Conservation (phyloP, 1,140 invertebrate genomes). For the Drosophila malerkotliana region DNA sequence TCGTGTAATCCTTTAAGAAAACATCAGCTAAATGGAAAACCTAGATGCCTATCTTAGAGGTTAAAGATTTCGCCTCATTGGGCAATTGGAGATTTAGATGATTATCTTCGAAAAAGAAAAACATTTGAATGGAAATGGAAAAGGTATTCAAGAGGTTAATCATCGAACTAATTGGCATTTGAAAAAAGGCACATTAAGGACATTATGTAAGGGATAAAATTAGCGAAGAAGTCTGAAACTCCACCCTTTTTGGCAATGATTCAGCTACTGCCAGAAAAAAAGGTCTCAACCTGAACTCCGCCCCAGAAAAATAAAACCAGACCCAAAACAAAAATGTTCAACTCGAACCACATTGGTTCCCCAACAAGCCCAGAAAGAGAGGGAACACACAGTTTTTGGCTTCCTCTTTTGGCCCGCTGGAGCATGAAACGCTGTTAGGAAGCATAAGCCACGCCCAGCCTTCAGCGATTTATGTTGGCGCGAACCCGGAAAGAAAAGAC, state of each 20-base stretch:
- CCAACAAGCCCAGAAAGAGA: slow-evolving; percentile 50
- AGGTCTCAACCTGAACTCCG: slow-evolving; percentile 63
- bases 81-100: slow-evolving; percentile 39
- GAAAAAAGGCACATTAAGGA: slow-evolving; percentile 41
- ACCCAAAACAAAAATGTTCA: slow-evolving; percentile 46
- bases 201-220: slow-evolving; percentile 16
- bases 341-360: slow-evolving; percentile 42
- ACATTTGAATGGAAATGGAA: slow-evolving; percentile 3
- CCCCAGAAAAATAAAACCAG: slow-evolving; percentile 49
- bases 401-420: slow-evolving; percentile 49
- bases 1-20: slow-evolving; percentile 70
- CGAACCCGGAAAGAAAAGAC: slow-evolving; percentile 66
- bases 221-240: slow-evolving; percentile 10
- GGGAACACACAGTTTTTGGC: slow-evolving; percentile 42
- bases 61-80: slow-evolving; percentile 51
- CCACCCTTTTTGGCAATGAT: slow-evolving; percentile 55
- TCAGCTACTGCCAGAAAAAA: slow-evolving; percentile 53
- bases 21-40: slow-evolving; percentile 7
- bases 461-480: slow-evolving; percentile 62
- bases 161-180: slow-evolving; percentile 51
- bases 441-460: slow-evolving; percentile 65
- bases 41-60: slow-evolving; percentile 38
- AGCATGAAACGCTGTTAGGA: slow-evolving; percentile 62
- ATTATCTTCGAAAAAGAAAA: slow-evolving; percentile 35
- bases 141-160: slow-evolving; percentile 36